Conservation (phyloP, 2,797 vertebrate species). For the Syngnathus rostellatus region DNA sequence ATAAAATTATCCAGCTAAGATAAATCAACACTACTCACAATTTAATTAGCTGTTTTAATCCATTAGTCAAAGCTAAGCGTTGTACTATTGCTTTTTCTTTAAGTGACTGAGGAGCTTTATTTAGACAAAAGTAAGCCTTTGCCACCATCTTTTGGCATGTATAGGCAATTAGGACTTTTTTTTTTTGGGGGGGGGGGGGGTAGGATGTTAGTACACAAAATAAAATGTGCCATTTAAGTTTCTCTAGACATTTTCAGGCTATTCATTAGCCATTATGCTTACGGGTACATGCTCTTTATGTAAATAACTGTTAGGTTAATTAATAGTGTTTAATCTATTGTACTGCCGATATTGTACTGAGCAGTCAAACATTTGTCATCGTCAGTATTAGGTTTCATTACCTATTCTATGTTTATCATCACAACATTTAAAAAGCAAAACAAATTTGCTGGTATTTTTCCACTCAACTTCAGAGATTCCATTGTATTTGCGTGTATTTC, state of each 20-base stretch:
- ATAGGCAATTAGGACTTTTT: background rate
- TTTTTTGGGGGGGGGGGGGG: too few relatives aligned
- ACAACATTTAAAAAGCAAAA: background rate
- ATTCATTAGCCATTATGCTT: background rate
- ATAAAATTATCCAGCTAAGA: background rate
- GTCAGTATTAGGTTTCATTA: background rate
- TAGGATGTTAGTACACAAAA: background rate
- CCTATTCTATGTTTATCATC: background rate
- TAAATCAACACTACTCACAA: background rate
- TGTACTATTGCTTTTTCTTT: background rate
- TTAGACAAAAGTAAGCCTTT: background rate
- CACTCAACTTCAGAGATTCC: background rate
- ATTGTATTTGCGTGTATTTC: constrained; percentile 18
- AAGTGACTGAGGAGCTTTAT: background rate
- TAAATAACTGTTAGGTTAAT: background rate
- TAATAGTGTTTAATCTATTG: background rate
- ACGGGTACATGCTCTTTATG: background rate
- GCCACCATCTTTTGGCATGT: background rate
- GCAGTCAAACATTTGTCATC: background rate
- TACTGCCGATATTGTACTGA: background rate
- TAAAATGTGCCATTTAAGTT: background rate
- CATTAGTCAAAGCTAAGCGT: background rate
- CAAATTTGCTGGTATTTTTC: background rate
- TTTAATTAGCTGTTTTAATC: background rate
- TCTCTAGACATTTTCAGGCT: background rate